These are phyloP conservation scores for Calyptomena viridis DNA, from an alignment of 2,113 vertebrate genomes.

Conservation along the genomic window DNA sequence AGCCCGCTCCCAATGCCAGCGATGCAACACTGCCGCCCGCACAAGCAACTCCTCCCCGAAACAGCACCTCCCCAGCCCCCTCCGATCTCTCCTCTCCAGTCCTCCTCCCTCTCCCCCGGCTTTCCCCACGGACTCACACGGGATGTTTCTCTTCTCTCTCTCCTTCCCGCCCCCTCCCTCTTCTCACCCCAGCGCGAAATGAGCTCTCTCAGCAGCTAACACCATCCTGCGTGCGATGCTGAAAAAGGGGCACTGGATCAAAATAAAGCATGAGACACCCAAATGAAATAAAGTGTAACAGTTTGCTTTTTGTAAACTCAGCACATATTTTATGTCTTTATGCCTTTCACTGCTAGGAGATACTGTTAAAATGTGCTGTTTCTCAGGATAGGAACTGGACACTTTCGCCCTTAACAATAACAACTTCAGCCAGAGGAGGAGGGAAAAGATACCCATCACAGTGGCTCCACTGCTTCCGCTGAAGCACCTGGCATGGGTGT, in stretches of 20 bases:
- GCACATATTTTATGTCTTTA: background rate
- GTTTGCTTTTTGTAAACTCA: background rate
- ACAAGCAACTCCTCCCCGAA: background rate
- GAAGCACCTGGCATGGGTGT: background rate
- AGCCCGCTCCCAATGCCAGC: accelerated
- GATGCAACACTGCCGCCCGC: accelerated
- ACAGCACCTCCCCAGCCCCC: accelerated
- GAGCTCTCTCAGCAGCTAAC: background rate
- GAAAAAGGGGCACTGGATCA: too few species aligned
- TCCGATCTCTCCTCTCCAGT: background rate
- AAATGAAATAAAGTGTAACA: accelerated
- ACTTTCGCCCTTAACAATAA: too few species aligned
- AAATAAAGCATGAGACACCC: background rate
- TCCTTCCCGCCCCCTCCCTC: background rate
- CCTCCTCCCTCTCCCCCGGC: background rate
- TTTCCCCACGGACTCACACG: accelerated
- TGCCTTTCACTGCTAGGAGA: background rate
- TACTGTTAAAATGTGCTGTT: background rate
- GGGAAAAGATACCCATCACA: accelerated
- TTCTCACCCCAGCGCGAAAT: accelerated
- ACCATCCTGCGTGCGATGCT: accelerated
- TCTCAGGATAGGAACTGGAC: background rate
- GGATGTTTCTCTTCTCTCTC: background rate
- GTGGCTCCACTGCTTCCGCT: background rate
- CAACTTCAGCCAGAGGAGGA: background rate